phyloP scores from a whole-genome alignment of 2,797 vertebrate species.

The Caiman crocodilus region DNA sequence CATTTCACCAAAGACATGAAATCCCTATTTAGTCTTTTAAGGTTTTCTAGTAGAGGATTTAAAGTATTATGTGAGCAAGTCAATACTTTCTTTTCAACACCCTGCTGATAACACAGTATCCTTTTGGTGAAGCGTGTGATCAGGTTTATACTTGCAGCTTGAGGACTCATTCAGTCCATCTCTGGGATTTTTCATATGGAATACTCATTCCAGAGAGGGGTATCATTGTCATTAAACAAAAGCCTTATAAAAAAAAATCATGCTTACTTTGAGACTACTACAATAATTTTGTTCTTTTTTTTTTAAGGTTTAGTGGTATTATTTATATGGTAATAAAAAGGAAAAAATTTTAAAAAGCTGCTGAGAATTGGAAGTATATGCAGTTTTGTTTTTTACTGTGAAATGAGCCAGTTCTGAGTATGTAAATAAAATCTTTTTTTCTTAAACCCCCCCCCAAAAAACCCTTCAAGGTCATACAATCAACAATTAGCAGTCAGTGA shows the following conservation, averaged over 20 bases:
- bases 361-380: neutral
- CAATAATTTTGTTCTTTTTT: neutral
- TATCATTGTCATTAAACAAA: neutral
- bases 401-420: neutral
- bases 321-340: neutral
- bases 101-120: slow-evolving; percentile 7
- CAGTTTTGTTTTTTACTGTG: neutral
- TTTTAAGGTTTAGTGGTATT: neutral
- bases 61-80: slow-evolving; percentile 62
- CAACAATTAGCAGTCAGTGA: neutral
- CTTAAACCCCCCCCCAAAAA: no score
- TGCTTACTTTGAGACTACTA: neutral
- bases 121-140: slow-evolving; percentile 44
- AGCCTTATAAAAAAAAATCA: neutral
- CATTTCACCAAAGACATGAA: slow-evolving; percentile 31
- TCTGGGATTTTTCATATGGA: slow-evolving; percentile 38
- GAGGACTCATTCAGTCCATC: slow-evolving; percentile 22
- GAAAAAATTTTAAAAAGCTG: neutral
- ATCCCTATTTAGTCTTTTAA: slow-evolving; percentile 53
- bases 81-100: slow-evolving; percentile 60
- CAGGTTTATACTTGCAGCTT: slow-evolving; percentile 50
- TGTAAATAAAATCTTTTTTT: neutral
- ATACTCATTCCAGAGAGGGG: neutral
- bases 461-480: neutral
- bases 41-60: slow-evolving; percentile 45